Evolutionary conservation across 1,140 invertebrate genomes (phyloP), one percentile per base, ranked within the genome.

Genomic region (Rhizoglyphus robini): DNA sequence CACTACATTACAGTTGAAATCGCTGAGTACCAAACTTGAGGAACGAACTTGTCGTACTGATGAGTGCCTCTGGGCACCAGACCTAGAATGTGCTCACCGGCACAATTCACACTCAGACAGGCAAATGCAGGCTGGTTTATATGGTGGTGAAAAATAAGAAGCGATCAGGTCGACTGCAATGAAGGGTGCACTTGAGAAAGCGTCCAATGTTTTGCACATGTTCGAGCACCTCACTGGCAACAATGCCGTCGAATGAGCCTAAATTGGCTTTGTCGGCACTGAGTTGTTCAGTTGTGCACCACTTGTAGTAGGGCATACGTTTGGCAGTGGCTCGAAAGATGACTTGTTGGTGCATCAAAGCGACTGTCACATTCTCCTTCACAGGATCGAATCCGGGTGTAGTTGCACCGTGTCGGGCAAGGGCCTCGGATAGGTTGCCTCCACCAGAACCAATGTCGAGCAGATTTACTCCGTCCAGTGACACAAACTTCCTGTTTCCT

Each of bases 91-190:
- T n/a, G n/a, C 80, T 98, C 95, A 4, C 84, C 87, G 0, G 84
- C 68, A 54, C 83, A 74, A 65, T 96, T 85, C 2, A 80, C 85
- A 34, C 82, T 73, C 0, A 90, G n/a, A 77, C 84, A 87, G 2
- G 89, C 83, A 34, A 79, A 46, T 3, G 81, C 60, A 0, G 91
- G 96, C 76, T 84, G 85, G 72, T 92, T 96, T 4, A 94, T 79
- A 1, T n/a, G n/a, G 94, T 96, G 8, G 95, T 96, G 61, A 97
- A 78, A 75, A 96, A 95, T 63, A 96, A 78, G 0, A 86, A 89
- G 15, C 51, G 67, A 38, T 38, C 57, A 0, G 67, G 76, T 77
- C 90, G 93, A 0, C 91, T 73, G 1, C 85, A 75, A 29, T 82
- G 74, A 18, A 83, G 77, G 73, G 88, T 90, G 49, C 78, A 76